Evolutionary conservation across 2,888 invertebrate species (phyloP).

Genomic region (Microctonus hyperodae): DNA sequence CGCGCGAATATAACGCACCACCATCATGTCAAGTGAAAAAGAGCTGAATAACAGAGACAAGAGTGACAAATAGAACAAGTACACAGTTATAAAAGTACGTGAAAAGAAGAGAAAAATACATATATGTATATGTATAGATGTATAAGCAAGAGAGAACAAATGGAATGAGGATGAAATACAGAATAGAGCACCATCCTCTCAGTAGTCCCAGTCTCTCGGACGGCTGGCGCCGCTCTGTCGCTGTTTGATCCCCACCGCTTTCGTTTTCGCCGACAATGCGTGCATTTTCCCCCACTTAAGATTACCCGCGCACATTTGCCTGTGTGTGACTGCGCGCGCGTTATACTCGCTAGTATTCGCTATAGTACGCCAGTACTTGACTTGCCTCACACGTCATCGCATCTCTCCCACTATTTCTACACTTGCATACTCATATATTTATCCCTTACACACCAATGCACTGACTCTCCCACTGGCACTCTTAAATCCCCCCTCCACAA

Average conservation of each 20-base stretch:
- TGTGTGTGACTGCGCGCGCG: no score
- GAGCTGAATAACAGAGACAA: conserved; percentile 16
- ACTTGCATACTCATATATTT: neutral
- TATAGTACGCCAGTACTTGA: conserved; percentile 3
- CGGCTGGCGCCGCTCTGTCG: conserved; percentile 48
- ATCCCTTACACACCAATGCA: neutral
- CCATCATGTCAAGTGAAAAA: no score
- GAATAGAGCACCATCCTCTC: conserved; percentile 46
- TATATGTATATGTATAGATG: conserved; percentile 17
- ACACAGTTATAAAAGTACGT: neutral
- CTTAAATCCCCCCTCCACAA: no score
- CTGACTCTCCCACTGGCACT: no score
- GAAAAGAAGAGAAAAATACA: neutral
- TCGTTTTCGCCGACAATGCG: conserved; percentile 51
- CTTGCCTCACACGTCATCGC: conserved; percentile 14
- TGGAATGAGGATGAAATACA: conserved; percentile 25
- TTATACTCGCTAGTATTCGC: no score
- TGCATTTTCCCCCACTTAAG: conserved; percentile 28
- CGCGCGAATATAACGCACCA: conserved; percentile 27
- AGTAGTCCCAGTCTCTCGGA: no score
- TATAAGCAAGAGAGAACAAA: conserved; percentile 21
- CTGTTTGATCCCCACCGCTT: conserved; percentile 53
- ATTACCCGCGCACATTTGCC: neutral
- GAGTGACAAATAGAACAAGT: conserved; percentile 18
- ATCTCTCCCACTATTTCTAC: neutral